Conservation (phyloP, 2,888 invertebrate genomes). For the Ommatoiulus sabulosus region DNA sequence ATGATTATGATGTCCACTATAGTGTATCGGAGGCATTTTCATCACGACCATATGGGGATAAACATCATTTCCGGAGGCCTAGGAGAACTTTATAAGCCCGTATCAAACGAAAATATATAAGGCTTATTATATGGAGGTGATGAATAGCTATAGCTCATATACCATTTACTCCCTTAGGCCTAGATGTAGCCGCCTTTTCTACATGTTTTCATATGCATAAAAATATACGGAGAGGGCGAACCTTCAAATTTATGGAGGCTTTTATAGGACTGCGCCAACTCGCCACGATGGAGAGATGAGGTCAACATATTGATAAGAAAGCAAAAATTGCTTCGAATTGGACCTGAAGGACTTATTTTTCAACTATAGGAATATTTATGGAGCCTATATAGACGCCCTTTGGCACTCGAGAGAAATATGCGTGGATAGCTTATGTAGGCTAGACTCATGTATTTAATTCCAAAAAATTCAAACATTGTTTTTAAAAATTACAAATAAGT, state of each 20-base stretch:
- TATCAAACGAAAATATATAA: constrained; percentile 46
- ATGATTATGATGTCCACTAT: constrained; percentile 58
- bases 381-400: background rate
- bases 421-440: background rate
- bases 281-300: background rate
- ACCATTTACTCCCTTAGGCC: background rate
- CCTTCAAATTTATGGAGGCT: background rate
- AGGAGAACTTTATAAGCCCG: constrained; percentile 47
- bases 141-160: constrained; percentile 22
- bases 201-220: background rate
- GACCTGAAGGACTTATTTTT: background rate
- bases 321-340: background rate
- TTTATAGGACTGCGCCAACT: background rate
- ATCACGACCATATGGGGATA: constrained; percentile 31
- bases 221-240: background rate
- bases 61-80: constrained; percentile 1
- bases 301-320: constrained; percentile 25
- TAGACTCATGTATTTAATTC: too few species aligned
- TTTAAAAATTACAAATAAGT: too few species aligned
- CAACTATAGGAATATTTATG: background rate
- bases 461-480: too few species aligned
- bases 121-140: constrained; percentile 39
- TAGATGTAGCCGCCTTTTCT: background rate
- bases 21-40: constrained; percentile 47
- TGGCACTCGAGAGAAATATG: background rate